Conservation (phyloP, 2,888 invertebrate genomes). For the Himalopsyche tibetana region DNA sequence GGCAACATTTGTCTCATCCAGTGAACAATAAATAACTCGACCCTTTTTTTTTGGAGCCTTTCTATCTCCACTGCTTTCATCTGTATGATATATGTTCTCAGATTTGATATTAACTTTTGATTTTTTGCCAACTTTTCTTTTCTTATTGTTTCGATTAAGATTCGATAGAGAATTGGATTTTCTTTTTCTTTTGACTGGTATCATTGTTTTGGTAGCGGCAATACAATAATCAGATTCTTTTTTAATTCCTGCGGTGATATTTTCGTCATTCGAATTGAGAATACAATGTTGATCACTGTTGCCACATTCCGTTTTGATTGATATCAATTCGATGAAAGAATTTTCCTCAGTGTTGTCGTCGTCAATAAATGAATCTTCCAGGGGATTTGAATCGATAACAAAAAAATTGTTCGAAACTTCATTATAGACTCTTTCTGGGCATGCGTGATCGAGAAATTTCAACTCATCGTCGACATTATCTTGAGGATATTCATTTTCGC, state of each 20-base stretch:
- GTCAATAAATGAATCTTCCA: neutral
- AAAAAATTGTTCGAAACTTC: neutral
- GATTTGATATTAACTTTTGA: neutral
- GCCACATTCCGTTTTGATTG: conserved; percentile 5
- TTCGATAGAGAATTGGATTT: neutral
- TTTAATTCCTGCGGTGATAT: neutral
- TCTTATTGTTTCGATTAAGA: neutral
- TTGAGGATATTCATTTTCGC: neutral
- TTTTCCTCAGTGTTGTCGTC: conserved; percentile 5
- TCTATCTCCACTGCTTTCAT: neutral
- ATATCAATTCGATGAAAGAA: neutral
- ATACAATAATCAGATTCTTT: neutral
- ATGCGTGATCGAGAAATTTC: neutral
- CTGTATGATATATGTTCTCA: neutral
- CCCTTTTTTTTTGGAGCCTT: neutral
- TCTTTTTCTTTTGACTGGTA: neutral
- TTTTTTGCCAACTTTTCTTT: neutral
- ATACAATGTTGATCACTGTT: neutral
- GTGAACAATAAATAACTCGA: neutral
- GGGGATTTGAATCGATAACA: neutral
- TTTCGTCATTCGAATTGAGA: neutral
- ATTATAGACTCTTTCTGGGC: conserved; percentile 5
- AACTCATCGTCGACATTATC: neutral
- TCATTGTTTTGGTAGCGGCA: neutral
- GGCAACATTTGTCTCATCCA: neutral